Base-by-base conservation (phyloP, 2,888 invertebrate genomes). In the Stenolophus ochropezus region DNA sequence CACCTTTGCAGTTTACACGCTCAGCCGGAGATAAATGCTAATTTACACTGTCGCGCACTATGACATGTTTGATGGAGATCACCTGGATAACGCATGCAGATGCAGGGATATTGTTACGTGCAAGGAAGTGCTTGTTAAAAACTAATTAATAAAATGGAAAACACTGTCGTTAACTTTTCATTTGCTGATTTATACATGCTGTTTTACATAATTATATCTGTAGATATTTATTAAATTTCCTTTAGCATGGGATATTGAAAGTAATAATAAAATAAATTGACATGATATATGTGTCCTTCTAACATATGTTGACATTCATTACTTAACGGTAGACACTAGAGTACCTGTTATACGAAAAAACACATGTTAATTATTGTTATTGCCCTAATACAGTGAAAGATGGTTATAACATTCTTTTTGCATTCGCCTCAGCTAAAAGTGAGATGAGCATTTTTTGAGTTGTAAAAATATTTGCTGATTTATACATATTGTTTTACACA, bases 1-100 rank as follows among this genome's bases (percentile, higher is more conserved):
- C 75, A 75, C 75, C 75, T 75, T 69, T 75, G 75, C 75, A 51
- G 53, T 47, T 75, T 75, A 75, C 75, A 75, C 56, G 75, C 75
- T 53, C 75, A 75, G 56, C n/a, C 75, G 53, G 51, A 74, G 49
- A 74, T 75, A 75, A 75, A 56, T 75, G 56, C 75, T 33, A 56
- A 53, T 75, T 27, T 18, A 20, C 51, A 56, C 56, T 75, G 75
- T 33, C 78, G 65, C 23, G 56, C 49, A 61, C 14, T 78, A 65
- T 65, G 78, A 65, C 65, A 65, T 61, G 49, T 78, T 78, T 78
- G 65, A 65, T 78, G 49, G 21, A 61, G 25, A 49, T 78, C 78
- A 78, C 78, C 78, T 78, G 78, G 14, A 58, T 25, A 21, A 14
- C 21, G 33, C 16, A 65, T 25, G 33, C 65, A 65, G 65, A 23